These are phyloP conservation scores for Marmota monax DNA, from an alignment of 2,113 vertebrate genomes.

Conservation along the genomic window DNA sequence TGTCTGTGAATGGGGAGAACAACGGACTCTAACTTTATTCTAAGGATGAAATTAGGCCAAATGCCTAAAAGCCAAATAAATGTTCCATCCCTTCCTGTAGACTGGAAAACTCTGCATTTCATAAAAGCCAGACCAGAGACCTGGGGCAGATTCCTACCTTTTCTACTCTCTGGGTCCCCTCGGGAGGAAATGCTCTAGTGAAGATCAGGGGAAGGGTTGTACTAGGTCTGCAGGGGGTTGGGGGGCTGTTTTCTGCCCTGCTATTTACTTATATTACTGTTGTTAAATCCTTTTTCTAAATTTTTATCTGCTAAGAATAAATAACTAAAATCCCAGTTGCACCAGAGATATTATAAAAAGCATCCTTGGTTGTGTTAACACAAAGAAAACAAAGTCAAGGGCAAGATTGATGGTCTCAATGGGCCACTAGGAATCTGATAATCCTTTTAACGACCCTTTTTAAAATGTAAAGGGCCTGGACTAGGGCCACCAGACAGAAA, in stretches of 20 bases:
- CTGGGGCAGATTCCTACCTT: not conserved
- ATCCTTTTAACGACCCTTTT: slow-evolving; percentile 34
- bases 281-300: slow-evolving; percentile 18
- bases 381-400: slow-evolving; percentile 57
- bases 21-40: not conserved
- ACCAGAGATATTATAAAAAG: slow-evolving; percentile 35
- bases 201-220: not conserved
- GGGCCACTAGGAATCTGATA: slow-evolving; percentile 11
- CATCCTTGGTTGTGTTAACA: slow-evolving; percentile 49
- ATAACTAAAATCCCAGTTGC: slow-evolving; percentile 17
- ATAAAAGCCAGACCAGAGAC: not conserved
- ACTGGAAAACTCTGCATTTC: not conserved
- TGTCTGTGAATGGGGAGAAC: not conserved
- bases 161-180: not conserved
- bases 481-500: not conserved
- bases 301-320: slow-evolving; percentile 50
- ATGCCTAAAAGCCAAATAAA: not conserved
- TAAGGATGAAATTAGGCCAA: not conserved
- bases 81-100: not conserved
- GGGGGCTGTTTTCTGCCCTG: not conserved
- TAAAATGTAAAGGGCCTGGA: not conserved
- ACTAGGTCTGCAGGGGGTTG: no score
- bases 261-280: not conserved
- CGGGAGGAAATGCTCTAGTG: not conserved
- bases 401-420: not conserved